phyloP scores from a whole-genome alignment of 2,113 vertebrate species.

The Eolophus roseicapilla region DNA sequence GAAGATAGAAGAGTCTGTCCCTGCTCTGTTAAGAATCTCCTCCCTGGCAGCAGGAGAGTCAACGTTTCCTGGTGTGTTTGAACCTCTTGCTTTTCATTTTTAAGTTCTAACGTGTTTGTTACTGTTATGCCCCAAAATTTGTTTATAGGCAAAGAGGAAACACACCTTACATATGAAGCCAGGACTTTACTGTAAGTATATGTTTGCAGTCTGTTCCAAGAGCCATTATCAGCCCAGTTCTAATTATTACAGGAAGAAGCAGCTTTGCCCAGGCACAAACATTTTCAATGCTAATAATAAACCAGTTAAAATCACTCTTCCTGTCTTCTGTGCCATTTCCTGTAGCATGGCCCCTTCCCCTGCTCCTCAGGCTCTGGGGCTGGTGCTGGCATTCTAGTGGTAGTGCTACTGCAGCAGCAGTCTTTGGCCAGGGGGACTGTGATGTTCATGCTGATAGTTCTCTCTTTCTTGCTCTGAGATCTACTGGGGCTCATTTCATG shows the following conservation, averaged over 20 bases:
- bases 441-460: neutral
- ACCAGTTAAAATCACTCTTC: neutral
- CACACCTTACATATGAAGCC: neutral
- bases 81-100: neutral
- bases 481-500: neutral
- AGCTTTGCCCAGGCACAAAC: neutral
- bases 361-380: accelerated
- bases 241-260: neutral
- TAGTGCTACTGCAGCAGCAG: neutral
- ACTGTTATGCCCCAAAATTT: neutral
- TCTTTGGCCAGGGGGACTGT: neutral
- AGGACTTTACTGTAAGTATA: neutral
- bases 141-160: neutral
- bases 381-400: neutral
- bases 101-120: neutral
- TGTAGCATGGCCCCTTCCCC: neutral
- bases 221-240: neutral
- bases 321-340: accelerated
- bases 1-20: neutral
- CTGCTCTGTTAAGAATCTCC: neutral
- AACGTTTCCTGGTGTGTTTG: neutral
- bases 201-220: neutral
- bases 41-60: neutral
- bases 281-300: neutral
- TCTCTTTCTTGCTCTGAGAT: neutral